Percentiles rank a stretch among this genome's conserved stretches.
Evolutionary conservation across 2,797 vertebrate genomes (phyloP).

Genomic region (Sebastes kiyomatsui): DNA sequence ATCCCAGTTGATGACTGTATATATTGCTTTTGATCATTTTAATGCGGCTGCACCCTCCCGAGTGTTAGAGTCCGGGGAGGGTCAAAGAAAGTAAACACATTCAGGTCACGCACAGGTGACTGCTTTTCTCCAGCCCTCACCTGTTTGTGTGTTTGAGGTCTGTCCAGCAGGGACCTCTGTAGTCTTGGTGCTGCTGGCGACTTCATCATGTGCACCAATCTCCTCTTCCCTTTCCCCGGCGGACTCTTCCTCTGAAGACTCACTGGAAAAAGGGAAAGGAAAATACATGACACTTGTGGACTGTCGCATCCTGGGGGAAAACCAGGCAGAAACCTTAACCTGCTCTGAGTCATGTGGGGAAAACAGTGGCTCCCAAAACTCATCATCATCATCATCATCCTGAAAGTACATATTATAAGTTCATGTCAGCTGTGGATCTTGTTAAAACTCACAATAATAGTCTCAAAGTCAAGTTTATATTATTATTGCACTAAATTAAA

Average conservation of each 20-base stretch:
- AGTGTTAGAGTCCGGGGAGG: not conserved
- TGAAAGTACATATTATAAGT: not conserved
- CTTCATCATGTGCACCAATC: not conserved
- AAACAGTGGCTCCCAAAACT: not conserved
- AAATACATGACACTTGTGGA: slow-evolving; percentile 2
- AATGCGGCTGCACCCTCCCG: not conserved
- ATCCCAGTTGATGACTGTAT: not conserved
- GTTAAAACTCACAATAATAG: not conserved
- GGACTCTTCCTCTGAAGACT: slow-evolving; percentile 83
- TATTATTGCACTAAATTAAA: not conserved
- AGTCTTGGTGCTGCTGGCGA: slow-evolving; percentile 12
- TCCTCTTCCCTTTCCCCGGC: slow-evolving; percentile 74
- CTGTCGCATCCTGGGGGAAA: not conserved
- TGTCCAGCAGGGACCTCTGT: slow-evolving; percentile 29
- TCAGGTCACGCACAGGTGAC: not conserved
- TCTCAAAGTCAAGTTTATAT: not conserved
- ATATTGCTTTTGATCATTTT: not conserved
- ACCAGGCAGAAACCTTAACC: not conserved
- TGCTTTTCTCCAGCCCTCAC: slow-evolving; percentile 40
- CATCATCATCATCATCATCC: not conserved
- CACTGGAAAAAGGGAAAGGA: slow-evolving; percentile 58
- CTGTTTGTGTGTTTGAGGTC: slow-evolving; percentile 50
- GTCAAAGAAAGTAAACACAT: not conserved
- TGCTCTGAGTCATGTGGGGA: not conserved
- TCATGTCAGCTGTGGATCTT: not conserved